These are phyloP conservation scores for Herminia tarsipennalis DNA, from an alignment of 2,888 invertebrate genomes.

Conservation along the genomic window DNA sequence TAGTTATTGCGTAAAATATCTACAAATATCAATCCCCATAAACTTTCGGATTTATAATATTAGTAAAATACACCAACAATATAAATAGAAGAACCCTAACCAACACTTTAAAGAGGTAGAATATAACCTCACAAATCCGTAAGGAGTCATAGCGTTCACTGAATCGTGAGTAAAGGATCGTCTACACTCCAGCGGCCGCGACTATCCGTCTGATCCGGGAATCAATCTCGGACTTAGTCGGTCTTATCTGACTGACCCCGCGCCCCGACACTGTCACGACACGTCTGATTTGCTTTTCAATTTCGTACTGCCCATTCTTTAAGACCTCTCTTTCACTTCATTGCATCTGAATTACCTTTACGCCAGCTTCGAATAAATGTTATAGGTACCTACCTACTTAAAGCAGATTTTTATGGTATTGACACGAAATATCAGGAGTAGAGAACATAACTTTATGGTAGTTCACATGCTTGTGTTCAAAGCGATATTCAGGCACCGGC, in stretches of 20 bases:
- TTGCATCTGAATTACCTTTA: conserved; percentile 30
- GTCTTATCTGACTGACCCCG: conserved; percentile 80
- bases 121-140: conserved; percentile 56
- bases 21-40: no score
- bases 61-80: no score
- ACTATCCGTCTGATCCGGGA: conserved; percentile 76
- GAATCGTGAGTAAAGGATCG: conserved; percentile 79
- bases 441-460: no score
- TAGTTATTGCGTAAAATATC: no score
- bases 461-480: no score
- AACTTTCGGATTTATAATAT: no score
- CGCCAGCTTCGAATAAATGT: neutral
- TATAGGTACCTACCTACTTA: no score
- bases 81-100: no score
- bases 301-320: conserved; percentile 58
- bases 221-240: conserved; percentile 80
- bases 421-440: no score
- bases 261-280: conserved; percentile 67
- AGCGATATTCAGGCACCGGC: no score
- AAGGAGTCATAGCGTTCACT: conserved; percentile 68
- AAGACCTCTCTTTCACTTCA: conserved; percentile 31
- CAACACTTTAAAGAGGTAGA: conserved; percentile 30
- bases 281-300: conserved; percentile 70
- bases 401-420: no score
- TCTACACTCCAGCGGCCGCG: conserved; percentile 69